Percentiles rank a stretch among this genome's conserved stretches.
Evolutionary conservation across 92 coral and sea anemone genomes (phyloP).

Genomic region (Porites cylindrica): DNA sequence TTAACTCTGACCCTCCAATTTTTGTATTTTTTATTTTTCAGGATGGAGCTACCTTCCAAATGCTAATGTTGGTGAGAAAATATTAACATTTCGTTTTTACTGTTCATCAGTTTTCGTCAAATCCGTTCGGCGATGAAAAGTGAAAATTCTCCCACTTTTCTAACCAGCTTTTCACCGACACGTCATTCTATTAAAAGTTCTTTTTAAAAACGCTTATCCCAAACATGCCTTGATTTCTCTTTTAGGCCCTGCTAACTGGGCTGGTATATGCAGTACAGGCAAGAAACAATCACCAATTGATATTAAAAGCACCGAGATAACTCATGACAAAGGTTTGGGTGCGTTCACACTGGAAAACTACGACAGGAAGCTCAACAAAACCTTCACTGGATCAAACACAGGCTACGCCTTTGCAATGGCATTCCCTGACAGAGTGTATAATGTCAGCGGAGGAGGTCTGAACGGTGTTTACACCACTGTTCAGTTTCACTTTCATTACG

Average conservation of each 20-base stretch:
- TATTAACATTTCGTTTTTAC: neutral
- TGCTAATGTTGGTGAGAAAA: neutral
- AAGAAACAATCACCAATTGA: constrained; percentile 51
- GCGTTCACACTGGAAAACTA: constrained; percentile 24
- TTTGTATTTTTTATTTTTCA: neutral
- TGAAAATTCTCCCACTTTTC: too few species aligned
- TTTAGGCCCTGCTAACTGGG: constrained; percentile 28
- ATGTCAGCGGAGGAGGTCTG: constrained; percentile 65
- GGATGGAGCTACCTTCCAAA: neutral
- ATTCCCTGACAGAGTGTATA: constrained; percentile 8
- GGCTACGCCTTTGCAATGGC: constrained; percentile 43
- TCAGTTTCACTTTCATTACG: constrained; percentile 74
- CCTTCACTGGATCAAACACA: constrained; percentile 34
- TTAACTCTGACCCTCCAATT: neutral
- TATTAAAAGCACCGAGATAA: constrained; percentile 24
- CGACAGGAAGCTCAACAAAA: neutral
- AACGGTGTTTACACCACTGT: constrained; percentile 49
- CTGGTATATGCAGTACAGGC: constrained; percentile 10
- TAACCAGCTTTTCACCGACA: too few species aligned
- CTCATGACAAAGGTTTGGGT: constrained; percentile 33
- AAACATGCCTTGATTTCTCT: neutral
- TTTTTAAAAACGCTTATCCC: neutral
- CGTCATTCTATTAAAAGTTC: neutral
- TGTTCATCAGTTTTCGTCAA: too few species aligned
- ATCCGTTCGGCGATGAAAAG: too few species aligned